phyloP scores from a whole-genome alignment of 2,888 invertebrate genomes.

The Myopa tessellatipennis region DNA sequence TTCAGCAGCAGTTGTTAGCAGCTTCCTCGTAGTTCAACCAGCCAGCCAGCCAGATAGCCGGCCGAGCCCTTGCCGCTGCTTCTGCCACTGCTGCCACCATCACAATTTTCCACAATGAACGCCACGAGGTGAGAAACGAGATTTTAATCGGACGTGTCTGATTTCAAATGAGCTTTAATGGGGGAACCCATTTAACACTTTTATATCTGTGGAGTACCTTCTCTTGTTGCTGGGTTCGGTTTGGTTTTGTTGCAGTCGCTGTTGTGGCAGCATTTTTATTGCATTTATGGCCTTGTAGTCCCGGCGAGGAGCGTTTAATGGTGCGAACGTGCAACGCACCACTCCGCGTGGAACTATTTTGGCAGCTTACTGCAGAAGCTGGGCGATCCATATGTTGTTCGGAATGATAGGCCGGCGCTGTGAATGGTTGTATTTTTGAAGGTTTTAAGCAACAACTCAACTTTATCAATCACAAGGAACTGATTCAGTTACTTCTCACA shows the following conservation, averaged over 20 bases:
- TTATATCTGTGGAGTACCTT: constrained; percentile 35
- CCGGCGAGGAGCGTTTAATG: constrained; percentile 17
- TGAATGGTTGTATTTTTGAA: constrained; percentile 2
- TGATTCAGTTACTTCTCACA: neutral
- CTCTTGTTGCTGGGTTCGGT: constrained; percentile 11
- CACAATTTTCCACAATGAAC: constrained; percentile 44
- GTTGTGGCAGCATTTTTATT: constrained; percentile 44
- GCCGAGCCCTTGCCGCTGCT: neutral
- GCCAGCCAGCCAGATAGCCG: neutral
- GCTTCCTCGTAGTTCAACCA: neutral
- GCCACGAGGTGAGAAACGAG: constrained; percentile 68
- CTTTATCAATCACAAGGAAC: neutral
- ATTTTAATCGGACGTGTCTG: constrained; percentile 69
- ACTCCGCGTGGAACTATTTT: constrained; percentile 1
- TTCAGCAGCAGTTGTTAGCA: neutral
- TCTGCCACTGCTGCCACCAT: neutral
- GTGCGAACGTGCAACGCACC: constrained; percentile 19
- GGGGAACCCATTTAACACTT: constrained; percentile 64
- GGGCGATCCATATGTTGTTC: constrained; percentile 15
- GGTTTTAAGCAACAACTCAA: constrained; percentile 10
- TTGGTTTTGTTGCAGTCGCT: constrained; percentile 39
- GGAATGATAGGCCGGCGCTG: constrained; percentile 13
- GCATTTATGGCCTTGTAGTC: constrained; percentile 33
- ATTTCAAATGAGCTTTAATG: constrained; percentile 69
- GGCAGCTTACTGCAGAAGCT: neutral